Conservation (phyloP, 2,888 invertebrate genomes). For the Trichogramma dendrolimi region DNA sequence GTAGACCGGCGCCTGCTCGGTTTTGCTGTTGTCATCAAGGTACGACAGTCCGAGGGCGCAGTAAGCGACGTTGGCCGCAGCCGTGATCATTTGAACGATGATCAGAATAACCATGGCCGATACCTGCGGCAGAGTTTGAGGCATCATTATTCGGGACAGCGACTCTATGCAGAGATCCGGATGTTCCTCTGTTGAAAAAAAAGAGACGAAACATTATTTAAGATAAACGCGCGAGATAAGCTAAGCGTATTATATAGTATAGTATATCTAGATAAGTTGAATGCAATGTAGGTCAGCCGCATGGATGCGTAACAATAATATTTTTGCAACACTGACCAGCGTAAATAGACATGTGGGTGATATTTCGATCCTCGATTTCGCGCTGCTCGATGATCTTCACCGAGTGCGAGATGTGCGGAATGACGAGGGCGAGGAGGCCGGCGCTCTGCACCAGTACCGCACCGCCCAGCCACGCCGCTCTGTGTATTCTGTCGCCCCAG, state of each 20-base stretch:
- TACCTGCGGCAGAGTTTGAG: conserved; percentile 40
- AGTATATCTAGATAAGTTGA: too few species aligned
- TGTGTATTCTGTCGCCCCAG: conserved; percentile 60
- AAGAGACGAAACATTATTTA: neutral
- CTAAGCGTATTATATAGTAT: neutral
- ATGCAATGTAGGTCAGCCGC: too few species aligned
- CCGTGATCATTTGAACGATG: conserved; percentile 53
- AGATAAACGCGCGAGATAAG: conserved; percentile 12
- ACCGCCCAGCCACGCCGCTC: conserved; percentile 60
- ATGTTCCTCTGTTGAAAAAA: conserved; percentile 31
- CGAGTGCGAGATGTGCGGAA: conserved; percentile 56
- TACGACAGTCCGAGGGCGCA: conserved; percentile 59
- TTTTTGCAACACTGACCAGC: conserved; percentile 35
- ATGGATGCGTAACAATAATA: neutral
- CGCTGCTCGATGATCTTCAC: conserved; percentile 35
- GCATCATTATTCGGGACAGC: conserved; percentile 33
- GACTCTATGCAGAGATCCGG: conserved; percentile 33
- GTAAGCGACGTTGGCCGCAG: conserved; percentile 54
- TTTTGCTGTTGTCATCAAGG: conserved; percentile 60
- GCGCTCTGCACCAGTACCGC: conserved; percentile 56
- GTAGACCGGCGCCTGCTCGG: conserved; percentile 53
- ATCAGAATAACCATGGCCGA: conserved; percentile 53
- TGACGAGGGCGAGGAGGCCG: conserved; percentile 54
- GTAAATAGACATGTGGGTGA: conserved; percentile 40
- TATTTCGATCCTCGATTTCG: conserved; percentile 32